Conservation (phyloP, 92 coral and sea anemone genomes). For the Porites divaricata region DNA sequence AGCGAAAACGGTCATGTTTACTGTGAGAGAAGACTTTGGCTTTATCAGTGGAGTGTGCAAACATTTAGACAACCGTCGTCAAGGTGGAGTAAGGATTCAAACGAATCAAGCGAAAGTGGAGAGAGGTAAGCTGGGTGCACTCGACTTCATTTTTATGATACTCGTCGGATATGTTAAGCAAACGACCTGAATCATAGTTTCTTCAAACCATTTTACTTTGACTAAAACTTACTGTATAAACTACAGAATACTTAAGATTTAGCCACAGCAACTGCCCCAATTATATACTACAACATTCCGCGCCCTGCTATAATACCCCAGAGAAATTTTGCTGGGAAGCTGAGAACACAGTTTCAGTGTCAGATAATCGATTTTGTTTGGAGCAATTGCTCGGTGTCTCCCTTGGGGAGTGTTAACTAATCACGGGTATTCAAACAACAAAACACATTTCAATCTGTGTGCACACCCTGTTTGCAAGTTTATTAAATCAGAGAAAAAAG, state of each 20-base stretch:
- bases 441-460: neutral
- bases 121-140: neutral
- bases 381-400: neutral
- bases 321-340: too few species aligned
- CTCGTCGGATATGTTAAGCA: neutral
- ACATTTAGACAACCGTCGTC: slow-evolving; percentile 21
- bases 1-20: slow-evolving; percentile 86
- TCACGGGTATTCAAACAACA: neutral
- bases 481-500: neutral
- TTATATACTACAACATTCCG: too few species aligned
- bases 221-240: too few species aligned
- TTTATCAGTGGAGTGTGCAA: slow-evolving; percentile 78
- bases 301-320: too few species aligned
- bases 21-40: slow-evolving; percentile 91
- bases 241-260: too few species aligned
- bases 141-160: neutral
- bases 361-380: neutral
- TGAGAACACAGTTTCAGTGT: too few species aligned
- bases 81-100: slow-evolving; percentile 6
- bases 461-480: neutral
- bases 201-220: neutral
- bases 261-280: too few species aligned
- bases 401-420: neutral
- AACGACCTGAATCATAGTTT: neutral
- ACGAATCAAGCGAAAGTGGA: neutral